These are phyloP conservation scores for Micromesistius poutassou DNA, from an alignment of 2,797 vertebrate species.

Conservation along the genomic window DNA sequence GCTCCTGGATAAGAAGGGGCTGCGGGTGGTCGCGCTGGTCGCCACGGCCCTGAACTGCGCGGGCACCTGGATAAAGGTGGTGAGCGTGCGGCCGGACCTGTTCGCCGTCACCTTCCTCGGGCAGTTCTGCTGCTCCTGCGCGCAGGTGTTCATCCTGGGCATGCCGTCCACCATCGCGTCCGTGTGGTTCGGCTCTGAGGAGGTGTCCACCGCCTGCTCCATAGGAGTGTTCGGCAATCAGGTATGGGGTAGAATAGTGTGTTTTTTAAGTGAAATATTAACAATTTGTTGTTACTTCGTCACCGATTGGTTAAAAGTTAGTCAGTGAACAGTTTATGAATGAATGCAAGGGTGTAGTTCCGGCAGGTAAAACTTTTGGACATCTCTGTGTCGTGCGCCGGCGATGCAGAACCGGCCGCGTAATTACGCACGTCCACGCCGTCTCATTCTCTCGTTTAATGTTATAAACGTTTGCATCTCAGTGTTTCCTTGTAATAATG, in stretches of 20 bases:
- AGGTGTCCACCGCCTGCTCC: constrained; percentile 96
- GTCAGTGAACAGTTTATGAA: background rate
- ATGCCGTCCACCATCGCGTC: constrained; percentile 91
- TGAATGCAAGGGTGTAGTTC: background rate
- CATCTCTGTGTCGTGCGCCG: too few relatives aligned
- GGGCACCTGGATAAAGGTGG: constrained; percentile 92
- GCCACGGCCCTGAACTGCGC: constrained; percentile 86
- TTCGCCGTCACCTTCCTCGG: constrained; percentile 86
- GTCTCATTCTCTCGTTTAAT: too few relatives aligned
- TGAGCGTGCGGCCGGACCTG: constrained; percentile 76
- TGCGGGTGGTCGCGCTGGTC: constrained; percentile 83
- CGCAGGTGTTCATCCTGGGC: constrained; percentile 95
- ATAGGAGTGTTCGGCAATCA: constrained; percentile 95
- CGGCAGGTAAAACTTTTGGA: too few relatives aligned
- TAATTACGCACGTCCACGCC: too few relatives aligned
- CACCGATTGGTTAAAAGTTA: background rate
- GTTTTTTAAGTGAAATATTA: background rate
- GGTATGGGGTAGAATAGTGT: constrained; percentile 61
- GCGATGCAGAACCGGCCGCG: too few relatives aligned
- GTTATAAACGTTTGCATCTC: too few relatives aligned
- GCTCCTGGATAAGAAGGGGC: constrained; percentile 87
- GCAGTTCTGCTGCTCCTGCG: constrained; percentile 81
- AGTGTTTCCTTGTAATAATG: too few relatives aligned
- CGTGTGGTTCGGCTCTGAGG: constrained; percentile 92
- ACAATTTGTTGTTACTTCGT: background rate